These are phyloP conservation scores for Diachasmimorpha longicaudata DNA, from an alignment of 1,140 invertebrate genomes.

Conservation along the genomic window DNA sequence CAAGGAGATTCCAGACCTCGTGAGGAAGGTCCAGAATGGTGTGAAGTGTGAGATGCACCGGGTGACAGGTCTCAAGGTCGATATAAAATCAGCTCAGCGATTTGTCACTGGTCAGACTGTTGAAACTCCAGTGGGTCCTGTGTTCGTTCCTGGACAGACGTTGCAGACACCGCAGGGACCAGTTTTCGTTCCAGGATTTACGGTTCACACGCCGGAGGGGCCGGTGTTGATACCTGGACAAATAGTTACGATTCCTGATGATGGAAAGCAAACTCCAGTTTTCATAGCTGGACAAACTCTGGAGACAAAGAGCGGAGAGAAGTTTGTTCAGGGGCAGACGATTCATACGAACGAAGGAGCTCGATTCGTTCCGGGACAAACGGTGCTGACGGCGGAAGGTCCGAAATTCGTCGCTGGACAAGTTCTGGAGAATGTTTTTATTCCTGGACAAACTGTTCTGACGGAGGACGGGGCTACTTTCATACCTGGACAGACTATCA, in stretches of 20 bases:
- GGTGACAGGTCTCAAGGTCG: conserved; percentile 69
- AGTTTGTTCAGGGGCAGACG: conserved; percentile 63
- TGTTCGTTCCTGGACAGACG: conserved; percentile 78
- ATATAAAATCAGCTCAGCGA: conserved; percentile 69
- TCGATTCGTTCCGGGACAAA: conserved; percentile 72
- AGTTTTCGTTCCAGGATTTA: conserved; percentile 76
- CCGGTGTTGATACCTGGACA: conserved; percentile 74
- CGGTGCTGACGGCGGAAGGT: conserved; percentile 69
- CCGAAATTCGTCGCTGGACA: conserved; percentile 74
- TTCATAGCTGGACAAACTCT: conserved; percentile 65
- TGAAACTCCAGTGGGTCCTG: conserved; percentile 69
- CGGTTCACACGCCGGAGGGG: conserved; percentile 71
- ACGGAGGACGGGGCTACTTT: conserved; percentile 67
- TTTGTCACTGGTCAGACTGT: conserved; percentile 75
- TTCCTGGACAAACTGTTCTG: conserved; percentile 74
- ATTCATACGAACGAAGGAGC: conserved; percentile 58
- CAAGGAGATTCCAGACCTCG: conserved; percentile 69
- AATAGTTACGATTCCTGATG: conserved; percentile 60
- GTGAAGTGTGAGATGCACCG: conserved; percentile 66
- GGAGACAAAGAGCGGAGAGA: conserved; percentile 44
- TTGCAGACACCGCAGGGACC: conserved; percentile 71
- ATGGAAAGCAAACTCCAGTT: conserved; percentile 48
- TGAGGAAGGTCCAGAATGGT: conserved; percentile 69
- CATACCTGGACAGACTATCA: conserved; percentile 67
- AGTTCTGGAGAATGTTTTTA: conserved; percentile 63